These are phyloP conservation scores for Linyphia triangularis DNA, from an alignment of 2,888 invertebrate genomes.

Conservation along the genomic window DNA sequence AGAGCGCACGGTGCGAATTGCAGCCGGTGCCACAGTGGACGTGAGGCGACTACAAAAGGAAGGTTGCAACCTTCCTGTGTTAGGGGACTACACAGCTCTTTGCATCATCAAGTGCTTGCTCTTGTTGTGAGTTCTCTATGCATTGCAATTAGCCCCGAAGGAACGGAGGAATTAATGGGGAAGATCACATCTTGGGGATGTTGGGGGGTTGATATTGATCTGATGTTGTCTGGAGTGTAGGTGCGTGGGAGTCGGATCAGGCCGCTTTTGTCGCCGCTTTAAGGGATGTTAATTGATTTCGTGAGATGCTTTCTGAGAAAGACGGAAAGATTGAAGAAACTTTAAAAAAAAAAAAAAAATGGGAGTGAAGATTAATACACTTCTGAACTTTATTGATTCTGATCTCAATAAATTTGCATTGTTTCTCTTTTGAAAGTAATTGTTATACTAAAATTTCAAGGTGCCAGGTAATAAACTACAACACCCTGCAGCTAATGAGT, in stretches of 20 bases:
- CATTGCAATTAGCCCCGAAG: conserved; percentile 35
- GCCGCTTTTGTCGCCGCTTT: conserved; percentile 45
- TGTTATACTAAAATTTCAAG: no score
- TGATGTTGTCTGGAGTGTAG: background rate
- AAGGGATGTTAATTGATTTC: conserved; percentile 3
- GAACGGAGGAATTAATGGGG: conserved; percentile 47
- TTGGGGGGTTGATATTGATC: background rate
- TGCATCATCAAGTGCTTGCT: conserved; percentile 9
- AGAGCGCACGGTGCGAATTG: conserved; percentile 12
- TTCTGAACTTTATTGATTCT: background rate
- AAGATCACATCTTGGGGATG: conserved; percentile 40
- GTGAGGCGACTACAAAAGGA: conserved; percentile 1
- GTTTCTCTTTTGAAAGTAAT: no score
- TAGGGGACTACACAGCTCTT: background rate
- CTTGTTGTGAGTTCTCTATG: background rate
- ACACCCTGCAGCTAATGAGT: no score
- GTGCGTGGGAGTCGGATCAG: conserved; percentile 53
- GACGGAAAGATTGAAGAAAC: background rate
- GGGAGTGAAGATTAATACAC: background rate
- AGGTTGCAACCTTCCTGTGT: conserved; percentile 29
- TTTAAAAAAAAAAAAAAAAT: no score
- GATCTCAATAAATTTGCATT: background rate
- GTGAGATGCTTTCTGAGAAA: background rate
- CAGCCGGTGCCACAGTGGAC: conserved; percentile 11
- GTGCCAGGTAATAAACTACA: no score